phyloP scores from a whole-genome alignment of 2,113 vertebrate species.

The Oryzias melastigma region DNA sequence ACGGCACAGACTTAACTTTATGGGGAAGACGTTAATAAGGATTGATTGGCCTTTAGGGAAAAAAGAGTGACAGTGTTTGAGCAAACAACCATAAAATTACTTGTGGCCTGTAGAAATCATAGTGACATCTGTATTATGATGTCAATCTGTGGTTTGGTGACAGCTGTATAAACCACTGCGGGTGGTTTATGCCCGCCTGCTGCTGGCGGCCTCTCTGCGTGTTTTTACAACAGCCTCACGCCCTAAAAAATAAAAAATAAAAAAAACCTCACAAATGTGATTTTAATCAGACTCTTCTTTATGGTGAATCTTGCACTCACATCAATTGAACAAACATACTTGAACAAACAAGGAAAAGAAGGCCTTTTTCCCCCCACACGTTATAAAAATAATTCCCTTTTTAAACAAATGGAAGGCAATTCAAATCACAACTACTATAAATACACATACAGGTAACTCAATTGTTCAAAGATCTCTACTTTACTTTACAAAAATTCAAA shows the following conservation, averaged over 20 bases:
- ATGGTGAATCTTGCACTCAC: too few relatives aligned
- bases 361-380: conserved; percentile 38
- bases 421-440: conserved; percentile 61
- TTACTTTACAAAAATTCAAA: conserved; percentile 49
- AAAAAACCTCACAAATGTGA: too few relatives aligned
- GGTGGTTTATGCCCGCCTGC: conserved; percentile 23
- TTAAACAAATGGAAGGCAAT: conserved; percentile 70
- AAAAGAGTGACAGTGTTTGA: conserved; percentile 16
- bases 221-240: too few relatives aligned
- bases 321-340: conserved; percentile 43
- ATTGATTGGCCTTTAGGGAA: conserved; percentile 12
- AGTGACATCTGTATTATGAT: neutral
- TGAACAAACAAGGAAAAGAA: conserved; percentile 50
- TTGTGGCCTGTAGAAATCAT: conserved; percentile 10
- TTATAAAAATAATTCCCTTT: conserved; percentile 70
- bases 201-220: conserved; percentile 3
- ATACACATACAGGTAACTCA: conserved; percentile 39
- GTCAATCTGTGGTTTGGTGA: conserved; percentile 20
- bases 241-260: too few relatives aligned
- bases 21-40: conserved; percentile 14
- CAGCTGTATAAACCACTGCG: conserved; percentile 16
- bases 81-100: conserved; percentile 25
- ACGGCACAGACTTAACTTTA: conserved; percentile 15
- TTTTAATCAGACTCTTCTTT: too few relatives aligned
- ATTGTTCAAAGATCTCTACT: conserved; percentile 22